A percentile compares a stretch with the other conserved stretches of the same genome.
Conservation (phyloP, 2,113 vertebrate genomes). For the Eudyptes chrysolophus region DNA sequence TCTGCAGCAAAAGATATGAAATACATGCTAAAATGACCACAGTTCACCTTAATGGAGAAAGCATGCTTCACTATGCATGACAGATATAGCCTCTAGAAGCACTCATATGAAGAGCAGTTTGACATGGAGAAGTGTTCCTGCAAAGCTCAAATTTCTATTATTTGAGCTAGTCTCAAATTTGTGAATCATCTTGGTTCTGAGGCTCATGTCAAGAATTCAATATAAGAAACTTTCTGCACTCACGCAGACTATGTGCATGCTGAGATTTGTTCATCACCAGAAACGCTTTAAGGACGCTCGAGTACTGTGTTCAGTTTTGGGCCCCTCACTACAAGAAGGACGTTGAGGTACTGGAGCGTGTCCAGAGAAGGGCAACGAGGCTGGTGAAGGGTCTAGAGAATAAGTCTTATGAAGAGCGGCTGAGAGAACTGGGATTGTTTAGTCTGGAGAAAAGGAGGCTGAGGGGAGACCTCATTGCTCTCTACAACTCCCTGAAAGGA, state of each 20-base stretch:
- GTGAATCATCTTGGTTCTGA: neutral
- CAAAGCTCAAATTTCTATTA: neutral
- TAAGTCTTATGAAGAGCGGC: too few relatives aligned
- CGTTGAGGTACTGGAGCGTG: too few relatives aligned
- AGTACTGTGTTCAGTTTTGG: too few relatives aligned
- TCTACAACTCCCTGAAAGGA: too few relatives aligned
- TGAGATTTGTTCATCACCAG: neutral
- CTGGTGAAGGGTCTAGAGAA: too few relatives aligned
- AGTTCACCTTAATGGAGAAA: neutral
- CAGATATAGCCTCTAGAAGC: neutral
- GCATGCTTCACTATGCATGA: accelerated
- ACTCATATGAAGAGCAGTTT: neutral
- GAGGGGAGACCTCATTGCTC: too few relatives aligned
- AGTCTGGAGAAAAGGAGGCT: too few relatives aligned
- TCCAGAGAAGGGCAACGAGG: too few relatives aligned
- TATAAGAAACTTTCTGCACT: neutral
- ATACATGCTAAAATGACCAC: neutral
- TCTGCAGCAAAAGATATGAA: neutral
- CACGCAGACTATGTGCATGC: neutral
- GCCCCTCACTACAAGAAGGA: too few relatives aligned
- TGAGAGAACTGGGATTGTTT: too few relatives aligned
- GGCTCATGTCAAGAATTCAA: neutral
- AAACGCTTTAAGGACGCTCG: neutral
- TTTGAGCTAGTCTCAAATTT: neutral
- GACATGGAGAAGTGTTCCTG: neutral